Evolutionary conservation across 2,113 vertebrate species (phyloP).

Genomic region (Mandrillus leucophaeus): DNA sequence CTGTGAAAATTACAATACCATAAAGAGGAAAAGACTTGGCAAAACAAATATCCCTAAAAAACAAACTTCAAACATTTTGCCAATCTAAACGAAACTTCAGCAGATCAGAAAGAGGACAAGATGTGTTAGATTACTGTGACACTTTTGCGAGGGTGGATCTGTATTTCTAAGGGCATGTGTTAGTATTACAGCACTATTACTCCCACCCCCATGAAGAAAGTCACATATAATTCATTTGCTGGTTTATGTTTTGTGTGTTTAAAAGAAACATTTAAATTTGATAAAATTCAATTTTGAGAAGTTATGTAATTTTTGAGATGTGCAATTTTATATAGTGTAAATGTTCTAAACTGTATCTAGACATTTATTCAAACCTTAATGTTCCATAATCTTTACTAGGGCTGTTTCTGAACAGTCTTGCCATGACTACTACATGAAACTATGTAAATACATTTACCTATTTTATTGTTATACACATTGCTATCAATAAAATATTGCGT

Average conservation of each 20-base stretch:
- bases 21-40: background rate
- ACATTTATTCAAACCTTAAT: background rate
- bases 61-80: background rate
- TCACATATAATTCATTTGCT: background rate
- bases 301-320: background rate
- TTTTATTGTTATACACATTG: background rate
- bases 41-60: background rate
- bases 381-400: background rate
- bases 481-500: background rate
- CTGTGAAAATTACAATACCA: background rate
- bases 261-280: constrained; percentile 19
- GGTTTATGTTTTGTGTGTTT: background rate
- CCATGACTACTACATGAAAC: background rate
- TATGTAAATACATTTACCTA: background rate
- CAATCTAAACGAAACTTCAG: background rate
- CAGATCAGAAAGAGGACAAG: background rate
- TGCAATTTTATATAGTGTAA: background rate
- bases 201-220: background rate
- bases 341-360: background rate
- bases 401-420: background rate
- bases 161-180: background rate
- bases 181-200: background rate
- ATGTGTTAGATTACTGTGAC: background rate
- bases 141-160: background rate
- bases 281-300: constrained; percentile 40